These are phyloP conservation scores for Stramonita haemastoma DNA, from an alignment of 2,888 invertebrate genomes.

Conservation along the genomic window DNA sequence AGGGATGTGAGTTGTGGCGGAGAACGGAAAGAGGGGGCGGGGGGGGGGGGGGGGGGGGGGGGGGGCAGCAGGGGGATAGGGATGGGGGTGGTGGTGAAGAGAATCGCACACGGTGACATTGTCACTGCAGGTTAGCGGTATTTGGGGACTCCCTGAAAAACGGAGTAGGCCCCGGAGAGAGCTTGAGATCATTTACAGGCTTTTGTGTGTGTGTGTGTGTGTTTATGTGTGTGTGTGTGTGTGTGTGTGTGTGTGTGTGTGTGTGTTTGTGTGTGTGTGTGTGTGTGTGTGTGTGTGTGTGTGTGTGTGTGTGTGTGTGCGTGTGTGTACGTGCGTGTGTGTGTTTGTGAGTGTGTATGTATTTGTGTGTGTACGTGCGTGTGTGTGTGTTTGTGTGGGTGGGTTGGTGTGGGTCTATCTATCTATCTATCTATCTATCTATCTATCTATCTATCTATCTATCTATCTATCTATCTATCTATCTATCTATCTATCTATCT, in stretches of 20 bases:
- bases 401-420: not conserved
- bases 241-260: not conserved
- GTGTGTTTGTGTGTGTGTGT: not conserved
- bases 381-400: not conserved
- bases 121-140: not conserved
- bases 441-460: too few relatives aligned
- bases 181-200: too few relatives aligned
- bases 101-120: too few relatives aligned
- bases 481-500: too few relatives aligned
- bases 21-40: not conserved
- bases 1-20: not conserved
- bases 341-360: not conserved
- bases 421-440: too few relatives aligned
- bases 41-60: not conserved
- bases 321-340: not conserved
- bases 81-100: not conserved
- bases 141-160: too few relatives aligned
- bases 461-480: too few relatives aligned
- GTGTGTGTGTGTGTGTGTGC: not conserved
- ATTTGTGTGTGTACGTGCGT: not conserved
- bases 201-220: not conserved
- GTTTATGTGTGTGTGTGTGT: not conserved
- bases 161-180: too few relatives aligned
- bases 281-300: not conserved
- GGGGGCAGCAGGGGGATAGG: not conserved